These are phyloP conservation scores for Xenus cinereus DNA, from an alignment of 2,113 vertebrate genomes.

Conservation along the genomic window DNA sequence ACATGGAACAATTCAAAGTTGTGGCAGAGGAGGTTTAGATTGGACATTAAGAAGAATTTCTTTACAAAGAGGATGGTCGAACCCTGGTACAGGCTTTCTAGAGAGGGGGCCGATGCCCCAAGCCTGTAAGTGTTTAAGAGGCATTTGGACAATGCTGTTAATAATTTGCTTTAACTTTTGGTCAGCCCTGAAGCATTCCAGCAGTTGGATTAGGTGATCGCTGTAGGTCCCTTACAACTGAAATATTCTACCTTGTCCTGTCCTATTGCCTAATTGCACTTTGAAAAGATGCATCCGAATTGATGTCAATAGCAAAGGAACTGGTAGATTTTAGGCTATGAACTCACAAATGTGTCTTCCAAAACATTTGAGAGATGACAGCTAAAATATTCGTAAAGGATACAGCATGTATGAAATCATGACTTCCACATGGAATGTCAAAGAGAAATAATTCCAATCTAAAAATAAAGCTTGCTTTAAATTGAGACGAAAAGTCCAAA, in stretches of 20 bases:
- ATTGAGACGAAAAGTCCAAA: background rate
- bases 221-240: background rate
- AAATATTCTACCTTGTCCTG: background rate
- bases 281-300: background rate
- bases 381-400: background rate
- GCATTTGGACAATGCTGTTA: background rate
- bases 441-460: background rate
- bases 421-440: background rate
- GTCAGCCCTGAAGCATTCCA: background rate
- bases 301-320: background rate
- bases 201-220: background rate
- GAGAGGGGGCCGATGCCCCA: rapidly evolving
- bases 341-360: background rate
- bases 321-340: background rate
- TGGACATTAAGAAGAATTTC: background rate
- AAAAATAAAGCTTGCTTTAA: background rate
- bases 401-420: background rate
- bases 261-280: background rate
- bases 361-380: background rate
- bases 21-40: background rate
- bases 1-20: rapidly evolving
- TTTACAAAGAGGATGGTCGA: background rate
- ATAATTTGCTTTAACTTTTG: background rate
- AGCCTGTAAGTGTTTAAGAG: background rate
- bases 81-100: background rate